These are phyloP conservation scores for Narcine bancroftii DNA, from an alignment of 2,113 vertebrate genomes.

Conservation along the genomic window DNA sequence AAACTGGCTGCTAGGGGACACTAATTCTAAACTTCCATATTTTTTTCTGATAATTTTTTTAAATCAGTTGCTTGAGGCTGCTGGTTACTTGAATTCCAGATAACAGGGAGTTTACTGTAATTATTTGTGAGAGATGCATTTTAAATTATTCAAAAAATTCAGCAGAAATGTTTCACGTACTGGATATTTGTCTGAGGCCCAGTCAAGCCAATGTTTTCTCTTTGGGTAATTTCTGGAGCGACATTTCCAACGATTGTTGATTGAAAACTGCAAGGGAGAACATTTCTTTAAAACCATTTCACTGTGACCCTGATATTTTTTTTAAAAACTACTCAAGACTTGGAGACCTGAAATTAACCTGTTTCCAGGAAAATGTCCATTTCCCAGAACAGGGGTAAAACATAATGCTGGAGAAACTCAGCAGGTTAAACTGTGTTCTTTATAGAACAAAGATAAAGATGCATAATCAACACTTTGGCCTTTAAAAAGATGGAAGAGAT, in stretches of 20 bases:
- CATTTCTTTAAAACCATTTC: neutral
- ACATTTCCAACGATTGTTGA: constrained; percentile 71
- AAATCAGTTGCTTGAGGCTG: no score
- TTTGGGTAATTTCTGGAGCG: constrained; percentile 54
- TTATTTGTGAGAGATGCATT: neutral
- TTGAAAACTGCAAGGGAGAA: constrained; percentile 67
- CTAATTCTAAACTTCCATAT: no score
- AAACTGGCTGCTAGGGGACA: no score
- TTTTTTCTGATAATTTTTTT: no score
- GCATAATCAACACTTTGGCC: no score
- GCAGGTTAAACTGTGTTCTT: no score
- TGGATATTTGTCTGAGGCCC: constrained; percentile 83
- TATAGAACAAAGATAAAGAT: no score
- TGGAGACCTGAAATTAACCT: neutral
- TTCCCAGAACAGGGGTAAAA: neutral
- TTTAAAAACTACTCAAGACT: neutral
- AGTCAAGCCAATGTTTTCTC: constrained; percentile 87
- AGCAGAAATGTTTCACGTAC: constrained; percentile 49
- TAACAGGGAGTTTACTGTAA: no score
- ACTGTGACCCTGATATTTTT: neutral
- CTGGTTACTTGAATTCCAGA: no score
- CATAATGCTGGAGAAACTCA: no score
- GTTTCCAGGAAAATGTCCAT: neutral
- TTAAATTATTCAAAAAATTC: neutral
- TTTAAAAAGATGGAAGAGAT: no score